A percentile compares a stretch with the other conserved stretches of the same genome.
Conservation (phyloP, 2,113 vertebrate species). For the Vulpes lagopus region DNA sequence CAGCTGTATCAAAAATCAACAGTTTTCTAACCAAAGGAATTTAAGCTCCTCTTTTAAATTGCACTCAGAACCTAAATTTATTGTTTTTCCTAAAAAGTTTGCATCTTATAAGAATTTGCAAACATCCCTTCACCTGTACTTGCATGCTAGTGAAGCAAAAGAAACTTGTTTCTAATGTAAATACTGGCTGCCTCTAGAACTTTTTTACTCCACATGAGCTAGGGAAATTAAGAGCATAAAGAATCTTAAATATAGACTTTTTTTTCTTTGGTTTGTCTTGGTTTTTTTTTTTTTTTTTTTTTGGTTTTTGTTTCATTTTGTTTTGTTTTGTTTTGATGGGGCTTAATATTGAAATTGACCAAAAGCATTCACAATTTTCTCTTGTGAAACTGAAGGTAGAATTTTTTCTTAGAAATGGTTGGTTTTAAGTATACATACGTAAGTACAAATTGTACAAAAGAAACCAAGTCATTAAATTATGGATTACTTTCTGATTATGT, state of each 20-base stretch:
- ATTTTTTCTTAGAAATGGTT: background rate
- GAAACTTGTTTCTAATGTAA: background rate
- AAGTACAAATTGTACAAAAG: background rate
- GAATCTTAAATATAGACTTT: background rate
- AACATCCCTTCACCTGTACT: background rate
- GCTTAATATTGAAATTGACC: background rate
- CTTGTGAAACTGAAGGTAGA: background rate
- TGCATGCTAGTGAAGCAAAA: background rate
- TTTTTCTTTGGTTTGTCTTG: background rate
- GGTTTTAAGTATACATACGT: background rate
- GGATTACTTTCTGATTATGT: background rate
- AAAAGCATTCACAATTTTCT: background rate
- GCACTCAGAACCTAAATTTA: background rate
- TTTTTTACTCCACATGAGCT: background rate
- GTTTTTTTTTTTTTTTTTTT: background rate
- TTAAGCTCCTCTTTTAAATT: background rate
- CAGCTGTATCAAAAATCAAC: background rate
- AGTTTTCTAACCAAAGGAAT: background rate
- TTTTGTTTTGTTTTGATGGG: background rate
- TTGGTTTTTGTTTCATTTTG: background rate
- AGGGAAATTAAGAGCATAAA: background rate
- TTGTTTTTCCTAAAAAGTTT: background rate
- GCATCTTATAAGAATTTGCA: background rate
- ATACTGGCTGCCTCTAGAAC: background rate
- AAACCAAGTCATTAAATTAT: slow-evolving; percentile 14